Conservation (phyloP, 2,113 vertebrate species). For the Labrus mixtus region DNA sequence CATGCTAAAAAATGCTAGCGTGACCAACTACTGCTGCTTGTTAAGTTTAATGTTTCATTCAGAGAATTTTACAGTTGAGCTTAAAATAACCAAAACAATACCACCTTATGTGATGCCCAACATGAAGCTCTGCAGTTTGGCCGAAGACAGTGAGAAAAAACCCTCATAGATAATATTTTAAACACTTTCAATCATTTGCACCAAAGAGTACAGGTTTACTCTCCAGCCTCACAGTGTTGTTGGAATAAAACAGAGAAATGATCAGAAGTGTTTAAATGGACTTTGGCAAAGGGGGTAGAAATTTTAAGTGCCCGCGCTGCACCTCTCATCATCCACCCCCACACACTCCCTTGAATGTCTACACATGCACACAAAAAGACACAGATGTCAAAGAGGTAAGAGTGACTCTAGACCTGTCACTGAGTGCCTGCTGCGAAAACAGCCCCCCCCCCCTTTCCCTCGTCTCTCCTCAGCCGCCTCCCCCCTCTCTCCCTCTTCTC, state of each 20-base stretch:
- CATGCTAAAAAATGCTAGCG: too few relatives aligned
- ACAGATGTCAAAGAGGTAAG: constrained; percentile 72
- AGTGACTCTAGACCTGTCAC: constrained; percentile 84
- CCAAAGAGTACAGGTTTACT: background rate
- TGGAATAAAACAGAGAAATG: constrained; percentile 48
- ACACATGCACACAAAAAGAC: constrained; percentile 65
- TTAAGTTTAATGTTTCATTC: background rate
- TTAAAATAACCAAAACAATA: background rate
- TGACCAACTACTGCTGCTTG: too few relatives aligned
- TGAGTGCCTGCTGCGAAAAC: constrained; percentile 86
- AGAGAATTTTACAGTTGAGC: background rate
- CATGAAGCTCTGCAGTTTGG: background rate
- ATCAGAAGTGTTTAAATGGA: constrained; percentile 59
- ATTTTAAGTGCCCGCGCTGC: constrained; percentile 69
- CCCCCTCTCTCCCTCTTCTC: constrained; percentile 71
- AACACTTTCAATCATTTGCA: constrained; percentile 16
- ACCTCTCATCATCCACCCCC: constrained; percentile 56
- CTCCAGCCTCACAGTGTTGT: background rate
- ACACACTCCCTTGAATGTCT: constrained; percentile 53
- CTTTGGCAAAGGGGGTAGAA: constrained; percentile 70
- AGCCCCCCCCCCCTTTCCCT: constrained; percentile 44
- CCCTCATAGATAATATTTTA: background rate
- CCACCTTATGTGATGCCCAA: background rate
- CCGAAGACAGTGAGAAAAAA: background rate
- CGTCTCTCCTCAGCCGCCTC: constrained; percentile 26